Evolutionary conservation across 2,113 vertebrate genomes (phyloP).

Genomic region (Gymnogyps californianus): DNA sequence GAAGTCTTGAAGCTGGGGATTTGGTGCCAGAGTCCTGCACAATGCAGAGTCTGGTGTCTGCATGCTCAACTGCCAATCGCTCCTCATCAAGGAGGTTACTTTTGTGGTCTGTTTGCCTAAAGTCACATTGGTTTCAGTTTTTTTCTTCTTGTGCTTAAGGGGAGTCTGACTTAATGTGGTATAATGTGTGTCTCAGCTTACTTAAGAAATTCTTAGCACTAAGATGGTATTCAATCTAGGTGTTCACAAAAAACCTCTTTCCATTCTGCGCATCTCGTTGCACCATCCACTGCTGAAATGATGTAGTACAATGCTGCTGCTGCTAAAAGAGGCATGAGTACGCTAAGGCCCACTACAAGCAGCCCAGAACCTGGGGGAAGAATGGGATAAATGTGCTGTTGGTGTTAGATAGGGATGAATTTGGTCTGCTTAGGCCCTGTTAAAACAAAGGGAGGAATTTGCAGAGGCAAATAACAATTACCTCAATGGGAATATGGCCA

Average conservation of each 20-base stretch:
- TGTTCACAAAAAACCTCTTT: neutral
- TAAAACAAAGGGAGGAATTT: neutral
- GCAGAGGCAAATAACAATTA: neutral
- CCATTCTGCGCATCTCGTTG: neutral
- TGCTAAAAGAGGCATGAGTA: neutral
- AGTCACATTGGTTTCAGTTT: neutral
- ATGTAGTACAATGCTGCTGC: neutral
- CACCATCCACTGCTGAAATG: neutral
- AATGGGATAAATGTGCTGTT: neutral
- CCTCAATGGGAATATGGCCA: neutral
- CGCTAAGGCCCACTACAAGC: accelerated
- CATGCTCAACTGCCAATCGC: accelerated
- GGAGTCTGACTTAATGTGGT: neutral
- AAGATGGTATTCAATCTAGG: neutral
- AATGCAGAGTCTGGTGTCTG: neutral
- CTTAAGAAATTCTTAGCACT: neutral
- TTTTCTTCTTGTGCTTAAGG: neutral
- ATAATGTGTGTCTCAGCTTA: neutral
- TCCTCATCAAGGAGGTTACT: neutral
- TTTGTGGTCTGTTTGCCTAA: neutral
- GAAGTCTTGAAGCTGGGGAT: neutral
- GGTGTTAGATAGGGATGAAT: neutral
- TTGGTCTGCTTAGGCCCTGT: neutral
- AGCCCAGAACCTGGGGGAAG: neutral
- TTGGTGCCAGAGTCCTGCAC: neutral